These are phyloP conservation scores for Lipotes vexillifer DNA, from an alignment of 2,113 vertebrate species.

Conservation along the genomic window DNA sequence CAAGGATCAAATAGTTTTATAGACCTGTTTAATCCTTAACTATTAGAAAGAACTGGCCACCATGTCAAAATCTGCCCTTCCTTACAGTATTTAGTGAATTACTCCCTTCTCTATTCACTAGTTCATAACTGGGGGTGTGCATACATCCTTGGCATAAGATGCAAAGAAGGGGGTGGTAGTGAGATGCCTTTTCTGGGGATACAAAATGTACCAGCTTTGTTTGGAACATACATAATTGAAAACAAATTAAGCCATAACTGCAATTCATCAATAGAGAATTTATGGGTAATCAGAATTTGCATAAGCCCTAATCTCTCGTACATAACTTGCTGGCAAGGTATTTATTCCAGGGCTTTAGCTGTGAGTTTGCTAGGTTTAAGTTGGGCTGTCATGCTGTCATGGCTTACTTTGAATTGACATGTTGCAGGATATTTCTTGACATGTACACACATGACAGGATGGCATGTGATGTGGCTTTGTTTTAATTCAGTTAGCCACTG, in stretches of 20 bases:
- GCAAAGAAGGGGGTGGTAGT: not conserved
- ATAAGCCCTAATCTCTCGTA: not conserved
- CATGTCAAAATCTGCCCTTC: not conserved
- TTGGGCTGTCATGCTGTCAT: not conserved
- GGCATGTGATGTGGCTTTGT: conserved; percentile 1
- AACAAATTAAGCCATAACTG: not conserved
- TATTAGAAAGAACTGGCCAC: not conserved
- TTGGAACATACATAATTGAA: conserved; percentile 9
- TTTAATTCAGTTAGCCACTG: not conserved
- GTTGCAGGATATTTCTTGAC: not conserved
- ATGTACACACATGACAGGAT: not conserved
- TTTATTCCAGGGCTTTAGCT: not conserved
- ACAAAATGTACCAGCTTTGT: not conserved
- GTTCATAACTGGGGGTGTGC: not conserved
- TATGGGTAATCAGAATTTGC: not conserved
- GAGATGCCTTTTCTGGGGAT: not conserved
- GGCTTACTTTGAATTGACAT: not conserved
- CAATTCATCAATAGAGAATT: not conserved
- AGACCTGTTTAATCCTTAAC: not conserved
- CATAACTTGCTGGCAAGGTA: not conserved
- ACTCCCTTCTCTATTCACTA: not conserved
- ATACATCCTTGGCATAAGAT: not conserved
- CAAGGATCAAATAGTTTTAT: not conserved
- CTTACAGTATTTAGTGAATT: not conserved
- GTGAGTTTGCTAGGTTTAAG: not conserved